phyloP scores from a whole-genome alignment of 2,113 vertebrate genomes.

The Myotis brandtii region DNA sequence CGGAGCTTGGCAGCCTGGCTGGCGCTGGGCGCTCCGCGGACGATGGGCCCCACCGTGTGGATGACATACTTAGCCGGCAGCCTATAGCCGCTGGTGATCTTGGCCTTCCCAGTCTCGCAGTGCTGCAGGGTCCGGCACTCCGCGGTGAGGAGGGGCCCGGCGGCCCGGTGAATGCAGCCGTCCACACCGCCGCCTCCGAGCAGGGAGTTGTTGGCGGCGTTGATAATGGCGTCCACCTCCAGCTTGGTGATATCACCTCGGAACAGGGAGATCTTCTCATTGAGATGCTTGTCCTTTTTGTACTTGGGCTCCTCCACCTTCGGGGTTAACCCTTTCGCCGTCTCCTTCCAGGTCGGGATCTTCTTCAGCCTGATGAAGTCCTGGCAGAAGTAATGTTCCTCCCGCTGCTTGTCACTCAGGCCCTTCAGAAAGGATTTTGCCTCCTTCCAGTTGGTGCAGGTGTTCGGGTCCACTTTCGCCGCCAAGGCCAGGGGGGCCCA shows the following conservation, averaged over 20 bases:
- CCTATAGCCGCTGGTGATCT: conserved; percentile 92
- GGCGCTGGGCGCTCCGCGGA: too few species aligned
- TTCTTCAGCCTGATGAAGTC: conserved; percentile 86
- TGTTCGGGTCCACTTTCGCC: conserved; percentile 82
- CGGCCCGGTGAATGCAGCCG: conserved; percentile 91
- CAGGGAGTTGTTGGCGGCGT: conserved; percentile 82
- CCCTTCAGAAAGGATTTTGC: conserved; percentile 87
- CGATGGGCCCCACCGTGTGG: neutral
- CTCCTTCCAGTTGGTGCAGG: conserved; percentile 85
- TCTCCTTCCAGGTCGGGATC: conserved; percentile 89
- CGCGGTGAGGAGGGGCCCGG: conserved; percentile 90
- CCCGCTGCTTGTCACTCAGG: conserved; percentile 86
- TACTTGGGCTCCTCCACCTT: conserved; percentile 80
- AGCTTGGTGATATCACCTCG: conserved; percentile 92
- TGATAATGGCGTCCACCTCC: conserved; percentile 92
- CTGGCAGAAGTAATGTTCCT: conserved; percentile 86
- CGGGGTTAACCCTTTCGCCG: conserved; percentile 71
- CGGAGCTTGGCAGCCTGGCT: neutral
- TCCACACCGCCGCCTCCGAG: conserved; percentile 84
- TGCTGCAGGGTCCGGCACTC: conserved; percentile 90
- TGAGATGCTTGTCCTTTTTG: conserved; percentile 86
- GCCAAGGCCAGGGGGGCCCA: conserved; percentile 77
- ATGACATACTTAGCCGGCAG: conserved; percentile 92
- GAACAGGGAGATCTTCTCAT: conserved; percentile 91
- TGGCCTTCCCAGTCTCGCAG: conserved; percentile 92